Percentiles rank a stretch among this genome's conserved stretches.
These are phyloP conservation scores for Coronaproctus castanopsis DNA, from an alignment of 2,888 invertebrate species.

Conservation along the genomic window DNA sequence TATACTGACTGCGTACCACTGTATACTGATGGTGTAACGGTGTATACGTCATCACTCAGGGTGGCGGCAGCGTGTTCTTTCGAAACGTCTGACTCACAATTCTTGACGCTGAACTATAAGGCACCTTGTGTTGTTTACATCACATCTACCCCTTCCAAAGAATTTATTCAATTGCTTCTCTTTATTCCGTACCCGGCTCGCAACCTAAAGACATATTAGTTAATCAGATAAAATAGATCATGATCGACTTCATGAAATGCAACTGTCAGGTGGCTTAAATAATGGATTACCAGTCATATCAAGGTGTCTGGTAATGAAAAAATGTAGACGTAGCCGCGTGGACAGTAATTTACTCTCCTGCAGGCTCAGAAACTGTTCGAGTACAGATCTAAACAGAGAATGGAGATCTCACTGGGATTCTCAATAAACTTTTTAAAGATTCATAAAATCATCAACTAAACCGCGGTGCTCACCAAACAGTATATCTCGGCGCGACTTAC, in stretches of 20 bases:
- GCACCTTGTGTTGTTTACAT: background rate
- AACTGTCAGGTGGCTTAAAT: background rate
- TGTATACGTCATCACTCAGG: background rate
- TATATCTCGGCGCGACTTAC: background rate
- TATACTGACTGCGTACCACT: background rate
- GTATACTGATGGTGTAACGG: background rate
- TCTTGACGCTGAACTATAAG: background rate
- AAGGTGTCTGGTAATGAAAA: background rate
- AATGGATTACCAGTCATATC: no score
- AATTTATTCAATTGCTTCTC: background rate
- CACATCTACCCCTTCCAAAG: background rate
- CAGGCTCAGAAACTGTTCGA: no score
- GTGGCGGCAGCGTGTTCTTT: background rate
- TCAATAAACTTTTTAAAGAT: no score
- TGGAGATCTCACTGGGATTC: no score
- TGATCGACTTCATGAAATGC: background rate
- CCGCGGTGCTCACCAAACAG: background rate
- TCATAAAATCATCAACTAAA: no score
- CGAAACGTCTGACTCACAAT: background rate
- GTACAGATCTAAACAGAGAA: no score
- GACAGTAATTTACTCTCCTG: no score
- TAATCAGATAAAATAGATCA: background rate
- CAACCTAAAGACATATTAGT: background rate
- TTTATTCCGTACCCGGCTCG: background rate
- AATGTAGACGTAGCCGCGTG: background rate